Conservation (phyloP, 2,888 invertebrate species). For the Cryptosula pallasiana region DNA sequence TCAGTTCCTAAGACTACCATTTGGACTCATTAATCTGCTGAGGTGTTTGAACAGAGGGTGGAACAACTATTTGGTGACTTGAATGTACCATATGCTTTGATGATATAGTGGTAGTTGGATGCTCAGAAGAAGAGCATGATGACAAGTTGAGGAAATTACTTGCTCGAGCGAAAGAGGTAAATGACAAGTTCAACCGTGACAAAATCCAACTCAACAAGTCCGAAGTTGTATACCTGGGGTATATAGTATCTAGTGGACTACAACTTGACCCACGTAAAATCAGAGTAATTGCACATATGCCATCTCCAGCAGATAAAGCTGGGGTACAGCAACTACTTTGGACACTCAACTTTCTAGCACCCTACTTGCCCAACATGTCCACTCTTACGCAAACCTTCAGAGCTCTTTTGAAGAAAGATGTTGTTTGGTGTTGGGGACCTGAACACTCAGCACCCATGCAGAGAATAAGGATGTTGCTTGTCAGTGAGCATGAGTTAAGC, state of each 20-base stretch:
- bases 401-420: conserved; percentile 28
- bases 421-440: conserved; percentile 24
- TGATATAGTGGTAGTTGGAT: conserved; percentile 30
- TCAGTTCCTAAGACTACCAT: not conserved
- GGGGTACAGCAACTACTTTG: conserved; percentile 28
- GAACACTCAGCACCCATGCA: conserved; percentile 26
- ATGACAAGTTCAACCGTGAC: conserved; percentile 30
- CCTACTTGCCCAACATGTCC: conserved; percentile 31
- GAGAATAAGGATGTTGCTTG: conserved; percentile 27
- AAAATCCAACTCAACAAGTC: conserved; percentile 28
- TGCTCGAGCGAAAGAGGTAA: conserved; percentile 26
- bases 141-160: conserved; percentile 28
- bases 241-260: conserved; percentile 29
- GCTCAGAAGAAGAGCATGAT: conserved; percentile 30
- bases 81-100: conserved; percentile 28
- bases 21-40: not conserved
- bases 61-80: conserved; percentile 29
- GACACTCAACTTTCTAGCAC: conserved; percentile 29
- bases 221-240: conserved; percentile 30
- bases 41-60: conserved; percentile 24
- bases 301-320: conserved; percentile 28
- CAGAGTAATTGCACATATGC: conserved; percentile 29
- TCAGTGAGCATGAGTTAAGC: conserved; percentile 28
- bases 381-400: conserved; percentile 29
- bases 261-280: conserved; percentile 29